These are phyloP conservation scores for Echeneis naucrates DNA, from an alignment of 2,797 vertebrate species.

Conservation along the genomic window DNA sequence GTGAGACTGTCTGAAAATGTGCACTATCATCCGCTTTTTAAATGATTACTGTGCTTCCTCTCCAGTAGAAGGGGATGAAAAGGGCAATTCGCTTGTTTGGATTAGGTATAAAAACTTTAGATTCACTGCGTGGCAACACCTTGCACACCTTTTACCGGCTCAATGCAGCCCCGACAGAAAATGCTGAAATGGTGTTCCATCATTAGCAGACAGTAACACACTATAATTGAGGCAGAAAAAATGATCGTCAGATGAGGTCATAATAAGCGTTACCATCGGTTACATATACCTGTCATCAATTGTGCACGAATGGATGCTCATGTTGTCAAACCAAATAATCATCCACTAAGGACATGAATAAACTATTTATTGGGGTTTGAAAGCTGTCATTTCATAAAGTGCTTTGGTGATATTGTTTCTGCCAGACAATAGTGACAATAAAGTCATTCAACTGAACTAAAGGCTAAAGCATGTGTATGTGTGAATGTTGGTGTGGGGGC, in stretches of 20 bases:
- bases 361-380: slow-evolving; percentile 36
- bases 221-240: slow-evolving; percentile 10
- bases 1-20: not conserved
- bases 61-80: not conserved
- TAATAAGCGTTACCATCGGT: slow-evolving; percentile 11
- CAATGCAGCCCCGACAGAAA: not conserved
- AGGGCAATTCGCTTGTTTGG: not conserved
- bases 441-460: slow-evolving; percentile 65
- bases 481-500: slow-evolving; percentile 59
- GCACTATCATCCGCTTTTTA: not conserved
- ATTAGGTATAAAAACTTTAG: not conserved
- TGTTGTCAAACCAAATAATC: slow-evolving; percentile 52
- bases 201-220: slow-evolving; percentile 5
- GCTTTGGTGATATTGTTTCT: slow-evolving; percentile 55
- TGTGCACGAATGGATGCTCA: slow-evolving; percentile 10
- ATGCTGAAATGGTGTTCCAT: not conserved
- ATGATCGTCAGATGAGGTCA: slow-evolving; percentile 17
- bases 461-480: slow-evolving; percentile 50
- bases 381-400: slow-evolving; percentile 63
- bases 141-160: too few relatives aligned
- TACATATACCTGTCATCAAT: not conserved
- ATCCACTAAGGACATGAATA: slow-evolving; percentile 20
- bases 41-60: fast-evolving
- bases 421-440: slow-evolving; percentile 70
- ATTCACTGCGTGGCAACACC: not conserved